Percentiles rank a stretch among this genome's conserved stretches.
These are phyloP conservation scores for Malthinus seriepunctatus DNA, from an alignment of 2,888 invertebrate species.

Conservation along the genomic window DNA sequence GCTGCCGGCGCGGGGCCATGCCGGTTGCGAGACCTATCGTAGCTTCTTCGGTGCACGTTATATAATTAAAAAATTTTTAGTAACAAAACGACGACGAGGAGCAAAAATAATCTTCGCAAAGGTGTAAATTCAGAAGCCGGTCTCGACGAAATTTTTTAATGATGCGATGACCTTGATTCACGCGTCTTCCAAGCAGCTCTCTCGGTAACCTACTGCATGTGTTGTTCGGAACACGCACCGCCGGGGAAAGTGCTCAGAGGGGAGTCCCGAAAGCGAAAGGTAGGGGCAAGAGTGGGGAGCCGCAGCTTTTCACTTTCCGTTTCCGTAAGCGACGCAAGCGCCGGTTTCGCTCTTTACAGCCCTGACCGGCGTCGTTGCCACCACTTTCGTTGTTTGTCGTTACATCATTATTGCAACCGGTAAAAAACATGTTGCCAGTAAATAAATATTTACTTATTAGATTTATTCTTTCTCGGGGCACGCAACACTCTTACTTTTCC, in stretches of 20 bases:
- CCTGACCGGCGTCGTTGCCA: slow-evolving; percentile 46
- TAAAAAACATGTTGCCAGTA: slow-evolving; percentile 2
- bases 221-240: slow-evolving; percentile 60
- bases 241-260: slow-evolving; percentile 51
- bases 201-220: slow-evolving; percentile 62
- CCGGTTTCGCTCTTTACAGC: slow-evolving; percentile 53
- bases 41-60: slow-evolving; percentile 2
- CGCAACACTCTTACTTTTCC: background rate
- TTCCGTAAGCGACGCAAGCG: slow-evolving; percentile 51
- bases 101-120: slow-evolving; percentile 4
- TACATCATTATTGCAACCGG: slow-evolving; percentile 11
- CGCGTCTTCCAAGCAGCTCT: slow-evolving; percentile 53
- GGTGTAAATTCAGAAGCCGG: slow-evolving; percentile 42
- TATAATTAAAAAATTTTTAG: background rate
- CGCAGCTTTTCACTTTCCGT: slow-evolving; percentile 54
- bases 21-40: slow-evolving; percentile 17
- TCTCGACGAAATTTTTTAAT: slow-evolving; percentile 29
- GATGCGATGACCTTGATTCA: slow-evolving; percentile 40
- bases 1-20: slow-evolving; percentile 62
- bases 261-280: slow-evolving; percentile 69
- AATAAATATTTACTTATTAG: slow-evolving; percentile 4
- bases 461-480: background rate
- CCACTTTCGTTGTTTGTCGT: slow-evolving; percentile 20
- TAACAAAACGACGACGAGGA: background rate
- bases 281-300: slow-evolving; percentile 64